Conservation (phyloP, 1,140 invertebrate species). For the Hormaphis cornu region DNA sequence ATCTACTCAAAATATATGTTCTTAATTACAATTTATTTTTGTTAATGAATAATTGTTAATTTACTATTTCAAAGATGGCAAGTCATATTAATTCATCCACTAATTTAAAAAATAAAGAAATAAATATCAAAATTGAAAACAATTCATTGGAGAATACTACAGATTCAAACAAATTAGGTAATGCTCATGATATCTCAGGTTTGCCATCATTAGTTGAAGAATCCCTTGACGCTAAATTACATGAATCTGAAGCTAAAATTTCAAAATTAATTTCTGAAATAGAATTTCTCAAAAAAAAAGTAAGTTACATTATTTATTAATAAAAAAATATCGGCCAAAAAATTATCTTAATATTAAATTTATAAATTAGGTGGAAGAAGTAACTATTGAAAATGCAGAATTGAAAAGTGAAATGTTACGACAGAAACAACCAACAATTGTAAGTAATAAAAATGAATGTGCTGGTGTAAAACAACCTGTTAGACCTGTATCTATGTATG, state of each 20-base stretch:
- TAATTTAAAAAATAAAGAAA: background rate
- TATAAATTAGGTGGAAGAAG: conserved; percentile 47
- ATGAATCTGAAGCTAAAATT: conserved; percentile 34
- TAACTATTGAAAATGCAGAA: conserved; percentile 60
- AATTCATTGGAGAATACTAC: background rate
- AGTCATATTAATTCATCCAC: background rate
- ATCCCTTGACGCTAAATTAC: conserved; percentile 4
- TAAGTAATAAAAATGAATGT: background rate
- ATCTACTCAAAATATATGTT: too few species aligned
- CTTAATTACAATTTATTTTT: too few species aligned
- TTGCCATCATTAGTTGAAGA: background rate
- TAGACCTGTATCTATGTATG: conserved; percentile 25
- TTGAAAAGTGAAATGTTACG: conserved; percentile 48
- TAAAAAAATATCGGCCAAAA: too few species aligned
- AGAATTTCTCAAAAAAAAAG: conserved; percentile 34
- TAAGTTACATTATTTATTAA: conserved; percentile 5
- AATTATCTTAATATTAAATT: background rate
- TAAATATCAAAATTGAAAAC: background rate
- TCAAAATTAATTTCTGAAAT: conserved; percentile 37
- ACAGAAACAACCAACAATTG: background rate
- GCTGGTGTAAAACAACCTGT: background rate
- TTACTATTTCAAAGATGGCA: background rate
- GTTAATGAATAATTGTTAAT: background rate
- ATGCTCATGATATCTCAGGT: background rate
- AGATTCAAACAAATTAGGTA: background rate